phyloP scores from a whole-genome alignment of 2,888 invertebrate species.

The Pollenia labialis region DNA sequence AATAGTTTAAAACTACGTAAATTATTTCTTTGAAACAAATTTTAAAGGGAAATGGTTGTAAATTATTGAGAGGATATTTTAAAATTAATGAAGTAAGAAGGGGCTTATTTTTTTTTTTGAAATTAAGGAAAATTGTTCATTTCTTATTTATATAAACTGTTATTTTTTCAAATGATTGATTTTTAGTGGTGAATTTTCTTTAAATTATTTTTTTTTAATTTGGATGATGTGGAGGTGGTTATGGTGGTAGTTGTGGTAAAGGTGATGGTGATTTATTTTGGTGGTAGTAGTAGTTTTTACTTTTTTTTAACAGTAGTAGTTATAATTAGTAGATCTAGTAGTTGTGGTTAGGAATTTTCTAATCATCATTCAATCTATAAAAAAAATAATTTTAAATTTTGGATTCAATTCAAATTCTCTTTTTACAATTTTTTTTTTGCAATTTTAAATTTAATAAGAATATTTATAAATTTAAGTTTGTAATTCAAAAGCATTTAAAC shows the following conservation, averaged over 20 bases:
- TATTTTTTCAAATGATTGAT: conserved; percentile 36
- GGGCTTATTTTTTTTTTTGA: conserved; percentile 11
- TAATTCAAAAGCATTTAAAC: neutral
- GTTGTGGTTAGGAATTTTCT: conserved; percentile 72
- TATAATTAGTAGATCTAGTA: conserved; percentile 70
- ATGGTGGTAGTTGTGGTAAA: conserved; percentile 69
- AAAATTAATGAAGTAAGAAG: conserved; percentile 16
- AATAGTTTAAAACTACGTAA: conserved; percentile 37
- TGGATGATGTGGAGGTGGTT: conserved; percentile 58
- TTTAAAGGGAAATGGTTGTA: conserved; percentile 45
- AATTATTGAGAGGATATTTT: neutral
- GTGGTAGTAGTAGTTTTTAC: conserved; percentile 62
- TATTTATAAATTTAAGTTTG: neutral
- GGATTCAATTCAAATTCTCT: conserved; percentile 50
- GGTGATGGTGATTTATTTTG: conserved; percentile 69
- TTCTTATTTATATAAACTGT: conserved; percentile 33
- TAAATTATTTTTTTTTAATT: conserved; percentile 14
- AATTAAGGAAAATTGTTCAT: conserved; percentile 25
- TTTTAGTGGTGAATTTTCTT: conserved; percentile 45
- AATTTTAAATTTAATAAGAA: neutral
- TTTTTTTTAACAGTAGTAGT: conserved; percentile 65
- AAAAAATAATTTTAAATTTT: conserved; percentile 60
- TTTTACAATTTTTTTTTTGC: conserved; percentile 7
- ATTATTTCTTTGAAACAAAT: conserved; percentile 2
- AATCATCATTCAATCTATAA: conserved; percentile 74